phyloP scores from a whole-genome alignment of 2,888 invertebrate species.

The Drosophila algonquin region DNA sequence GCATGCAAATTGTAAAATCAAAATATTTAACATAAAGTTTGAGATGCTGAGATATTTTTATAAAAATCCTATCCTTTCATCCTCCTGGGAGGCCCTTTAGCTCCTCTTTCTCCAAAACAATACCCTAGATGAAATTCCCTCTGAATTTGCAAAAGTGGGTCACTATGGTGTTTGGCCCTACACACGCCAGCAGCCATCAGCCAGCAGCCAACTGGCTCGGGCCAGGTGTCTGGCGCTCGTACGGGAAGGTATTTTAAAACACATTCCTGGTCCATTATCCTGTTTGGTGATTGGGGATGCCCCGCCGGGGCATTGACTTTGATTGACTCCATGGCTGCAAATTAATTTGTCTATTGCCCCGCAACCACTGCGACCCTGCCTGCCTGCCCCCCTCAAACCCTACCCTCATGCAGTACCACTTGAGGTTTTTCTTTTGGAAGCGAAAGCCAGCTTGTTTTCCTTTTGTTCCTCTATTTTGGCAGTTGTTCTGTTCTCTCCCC shows the following conservation, averaged over 20 bases:
- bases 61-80: too few relatives aligned
- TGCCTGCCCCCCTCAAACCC: too few relatives aligned
- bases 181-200: not conserved
- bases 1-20: too few relatives aligned
- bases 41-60: too few relatives aligned
- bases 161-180: not conserved
- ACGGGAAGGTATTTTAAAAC: slow-evolving; percentile 7
- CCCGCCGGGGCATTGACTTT: slow-evolving; percentile 16
- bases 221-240: not conserved
- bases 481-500: not conserved
- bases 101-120: too few relatives aligned
- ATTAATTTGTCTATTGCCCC: slow-evolving; percentile 33
- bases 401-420: not conserved
- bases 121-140: too few relatives aligned
- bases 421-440: slow-evolving; percentile 26
- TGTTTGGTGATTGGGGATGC: not conserved
- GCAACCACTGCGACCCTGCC: not conserved
- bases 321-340: slow-evolving; percentile 39
- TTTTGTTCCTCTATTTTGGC: slow-evolving; percentile 28
- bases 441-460: slow-evolving; percentile 11
- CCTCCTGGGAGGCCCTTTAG: too few relatives aligned
- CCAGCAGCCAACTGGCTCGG: too few relatives aligned
- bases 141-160: too few relatives aligned
- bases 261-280: slow-evolving; percentile 15
- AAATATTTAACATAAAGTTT: too few relatives aligned